Evolutionary conservation across 92 coral and sea anemone species (phyloP), one percentile per base, ranked within the genome.

Genomic region (Chrysogorgia sp.): DNA sequence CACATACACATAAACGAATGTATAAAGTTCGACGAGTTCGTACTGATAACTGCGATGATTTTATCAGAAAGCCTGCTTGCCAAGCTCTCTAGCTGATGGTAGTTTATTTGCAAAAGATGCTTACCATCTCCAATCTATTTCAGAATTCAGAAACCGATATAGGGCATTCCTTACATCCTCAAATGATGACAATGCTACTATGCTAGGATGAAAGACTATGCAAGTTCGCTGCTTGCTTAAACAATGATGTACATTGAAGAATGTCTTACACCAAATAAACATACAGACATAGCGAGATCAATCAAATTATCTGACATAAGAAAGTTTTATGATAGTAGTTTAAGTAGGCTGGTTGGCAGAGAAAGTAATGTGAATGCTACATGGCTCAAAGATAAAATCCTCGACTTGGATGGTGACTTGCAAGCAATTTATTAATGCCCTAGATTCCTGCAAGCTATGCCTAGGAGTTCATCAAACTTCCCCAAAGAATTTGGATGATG

Each of bases 201-300:
- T 64, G 22, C 71, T 9, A 64, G 71, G 22, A 17, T 64, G 52
- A 64, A 64, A 15, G 71, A 64, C 26, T 34, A 34, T 34, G 71
- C 34, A 64, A 21, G 25, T 6, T n/a, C n/a, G n/a, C n/a, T n/a
- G n/a, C 71, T 64, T 14, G 71, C 75, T 67, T 29, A 67, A 67
- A 67, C 75, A 7, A 67, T 43, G 75, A 67, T 67, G 75, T 43
- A 67, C 23, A 67, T 67, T 67, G 56, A 67, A 67, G 75, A 67
- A 10, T 32, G 56, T 5, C 25, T 67, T 28, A 17, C 74, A 6
- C 25, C 4, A 26, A 61, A 34, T 40, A n/a, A n/a, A n/a, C n/a
- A n/a, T n/a, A 17, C 74, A 34, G 12, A n/a, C 66, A 37, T 66
- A 3, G 23, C 74, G 19, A 3, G 49, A 66, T 66, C 74, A 28